A percentile compares a stretch with the other conserved stretches of the same genome.
phyloP scores from a whole-genome alignment of 2,113 vertebrate genomes.

The Micronisus gabar region DNA sequence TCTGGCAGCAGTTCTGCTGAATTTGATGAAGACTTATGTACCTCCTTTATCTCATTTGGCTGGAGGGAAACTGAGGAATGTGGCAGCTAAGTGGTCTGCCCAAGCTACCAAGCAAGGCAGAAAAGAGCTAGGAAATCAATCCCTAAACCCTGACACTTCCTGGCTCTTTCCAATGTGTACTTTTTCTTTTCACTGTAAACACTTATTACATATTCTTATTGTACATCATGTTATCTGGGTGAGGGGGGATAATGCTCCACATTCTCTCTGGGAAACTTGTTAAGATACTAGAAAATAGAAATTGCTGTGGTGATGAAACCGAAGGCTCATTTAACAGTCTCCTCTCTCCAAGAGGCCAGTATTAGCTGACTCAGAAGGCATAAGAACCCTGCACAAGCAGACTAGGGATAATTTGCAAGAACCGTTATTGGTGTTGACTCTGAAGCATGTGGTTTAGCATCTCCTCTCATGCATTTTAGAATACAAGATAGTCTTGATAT shows the following conservation, averaged over 20 bases:
- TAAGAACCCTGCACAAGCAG: background rate
- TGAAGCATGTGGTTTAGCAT: background rate
- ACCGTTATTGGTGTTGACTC: background rate
- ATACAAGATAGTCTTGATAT: background rate
- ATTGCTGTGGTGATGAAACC: background rate
- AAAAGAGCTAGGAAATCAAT: background rate
- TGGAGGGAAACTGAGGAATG: background rate
- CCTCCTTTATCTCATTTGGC: background rate
- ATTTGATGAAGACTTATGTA: accelerated
- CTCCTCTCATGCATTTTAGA: background rate
- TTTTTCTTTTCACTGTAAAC: background rate
- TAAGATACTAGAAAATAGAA: background rate
- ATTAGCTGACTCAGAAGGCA: background rate
- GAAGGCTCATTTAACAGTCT: background rate
- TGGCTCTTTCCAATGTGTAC: accelerated
- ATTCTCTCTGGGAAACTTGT: background rate
- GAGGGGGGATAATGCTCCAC: background rate
- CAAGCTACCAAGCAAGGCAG: background rate
- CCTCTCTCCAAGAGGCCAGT: background rate
- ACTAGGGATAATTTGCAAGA: background rate
- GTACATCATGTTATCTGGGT: too few species aligned
- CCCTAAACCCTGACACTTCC: background rate
- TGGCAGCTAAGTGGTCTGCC: background rate
- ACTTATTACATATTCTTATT: background rate
- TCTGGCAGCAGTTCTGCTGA: background rate